These are phyloP conservation scores for Ernsta delagoae DNA, from an alignment of 2,888 invertebrate genomes.

Conservation along the genomic window DNA sequence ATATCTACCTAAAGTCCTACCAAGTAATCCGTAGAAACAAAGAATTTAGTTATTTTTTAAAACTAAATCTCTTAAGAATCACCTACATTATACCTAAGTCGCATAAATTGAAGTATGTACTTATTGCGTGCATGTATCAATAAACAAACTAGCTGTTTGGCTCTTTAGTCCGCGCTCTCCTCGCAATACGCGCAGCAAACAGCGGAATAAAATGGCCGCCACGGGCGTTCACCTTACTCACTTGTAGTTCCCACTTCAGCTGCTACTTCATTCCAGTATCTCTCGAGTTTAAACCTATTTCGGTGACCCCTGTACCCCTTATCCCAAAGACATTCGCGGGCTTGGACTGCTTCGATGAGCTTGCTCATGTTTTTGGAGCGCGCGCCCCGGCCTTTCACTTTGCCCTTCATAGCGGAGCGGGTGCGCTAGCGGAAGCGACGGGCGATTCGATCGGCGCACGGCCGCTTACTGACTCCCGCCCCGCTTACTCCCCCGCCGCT, in stretches of 20 bases:
- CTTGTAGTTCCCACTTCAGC: constrained; percentile 77
- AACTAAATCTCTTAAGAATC: too few species aligned
- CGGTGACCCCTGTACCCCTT: constrained; percentile 76
- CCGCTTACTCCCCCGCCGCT: constrained; percentile 57
- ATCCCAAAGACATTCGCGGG: constrained; percentile 78
- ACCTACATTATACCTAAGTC: neutral
- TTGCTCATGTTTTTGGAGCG: constrained; percentile 77
- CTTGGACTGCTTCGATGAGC: constrained; percentile 78
- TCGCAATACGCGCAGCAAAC: constrained; percentile 28
- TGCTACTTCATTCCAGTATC: constrained; percentile 81
- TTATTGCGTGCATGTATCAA: too few species aligned
- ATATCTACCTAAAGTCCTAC: too few species aligned
- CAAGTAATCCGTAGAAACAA: neutral
- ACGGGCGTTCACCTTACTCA: constrained; percentile 69
- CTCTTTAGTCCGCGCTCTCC: too few species aligned
- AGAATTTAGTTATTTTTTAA: neutral
- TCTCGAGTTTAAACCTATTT: constrained; percentile 76
- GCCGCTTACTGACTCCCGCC: constrained; percentile 59
- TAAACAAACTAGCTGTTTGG: neutral
- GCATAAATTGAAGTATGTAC: neutral
- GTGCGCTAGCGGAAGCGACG: constrained; percentile 67
- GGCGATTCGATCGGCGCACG: constrained; percentile 58
- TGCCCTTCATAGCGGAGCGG: constrained; percentile 64
- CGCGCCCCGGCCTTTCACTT: constrained; percentile 58
- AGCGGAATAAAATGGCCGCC: constrained; percentile 46